These are phyloP conservation scores for Syngnathus rostellatus DNA, from an alignment of 2,797 vertebrate genomes.

Conservation along the genomic window DNA sequence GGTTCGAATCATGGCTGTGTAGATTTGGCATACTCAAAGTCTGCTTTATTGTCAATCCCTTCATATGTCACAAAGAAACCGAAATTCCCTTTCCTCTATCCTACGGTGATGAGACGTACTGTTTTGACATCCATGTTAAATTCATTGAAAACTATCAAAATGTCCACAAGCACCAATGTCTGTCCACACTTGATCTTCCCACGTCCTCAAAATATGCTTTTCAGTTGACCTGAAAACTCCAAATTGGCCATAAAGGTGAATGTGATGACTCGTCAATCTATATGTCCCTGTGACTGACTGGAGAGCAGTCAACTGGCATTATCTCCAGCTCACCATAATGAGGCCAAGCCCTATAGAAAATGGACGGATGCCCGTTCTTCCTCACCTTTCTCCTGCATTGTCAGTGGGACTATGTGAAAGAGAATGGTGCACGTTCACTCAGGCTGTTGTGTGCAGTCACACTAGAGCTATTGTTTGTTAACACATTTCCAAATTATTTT, in stretches of 20 bases:
- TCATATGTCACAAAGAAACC: no score
- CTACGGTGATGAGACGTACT: no score
- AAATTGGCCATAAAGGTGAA: no score
- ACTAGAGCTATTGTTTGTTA: neutral
- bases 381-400: neutral
- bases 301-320: no score
- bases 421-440: neutral
- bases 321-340: neutral
- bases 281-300: neutral
- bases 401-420: neutral
- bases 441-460: neutral
- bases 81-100: no score
- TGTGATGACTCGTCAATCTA: neutral
- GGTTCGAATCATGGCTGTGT: neutral
- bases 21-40: neutral
- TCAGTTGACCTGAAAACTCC: no score
- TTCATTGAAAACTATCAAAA: neutral
- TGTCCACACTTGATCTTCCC: no score
- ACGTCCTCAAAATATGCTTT: no score
- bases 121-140: no score
- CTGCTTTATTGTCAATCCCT: no score
- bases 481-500: neutral
- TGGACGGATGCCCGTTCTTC: neutral
- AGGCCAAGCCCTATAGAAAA: neutral
- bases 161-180: neutral